phyloP scores from a whole-genome alignment of 2,797 vertebrate genomes.

The Monodelphis domestica region DNA sequence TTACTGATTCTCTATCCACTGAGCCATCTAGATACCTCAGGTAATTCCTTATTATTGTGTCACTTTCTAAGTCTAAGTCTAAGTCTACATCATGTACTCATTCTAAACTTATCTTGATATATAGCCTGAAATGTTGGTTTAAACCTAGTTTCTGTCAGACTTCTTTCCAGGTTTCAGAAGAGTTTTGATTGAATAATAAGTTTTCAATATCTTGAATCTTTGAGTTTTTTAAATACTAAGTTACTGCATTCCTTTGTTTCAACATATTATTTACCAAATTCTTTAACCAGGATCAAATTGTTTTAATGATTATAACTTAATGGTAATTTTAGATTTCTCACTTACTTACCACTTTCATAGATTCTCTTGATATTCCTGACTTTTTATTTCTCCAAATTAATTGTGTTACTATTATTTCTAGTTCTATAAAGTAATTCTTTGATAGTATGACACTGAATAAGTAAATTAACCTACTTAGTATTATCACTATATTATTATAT shows the following conservation, averaged over 20 bases:
- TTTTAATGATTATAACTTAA: not conserved
- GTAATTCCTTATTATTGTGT: not conserved
- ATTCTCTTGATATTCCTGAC: not conserved
- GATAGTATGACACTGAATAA: not conserved
- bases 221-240: not conserved
- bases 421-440: not conserved
- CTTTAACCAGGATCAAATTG: not conserved
- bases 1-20: too few relatives aligned
- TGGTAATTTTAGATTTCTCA: not conserved
- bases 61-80: not conserved
- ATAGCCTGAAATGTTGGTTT: not conserved
- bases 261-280: not conserved
- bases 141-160: not conserved
- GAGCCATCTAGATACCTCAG: too few relatives aligned
- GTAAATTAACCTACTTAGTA: not conserved
- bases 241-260: not conserved
- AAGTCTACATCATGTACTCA: not conserved
- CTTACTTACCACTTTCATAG: not conserved
- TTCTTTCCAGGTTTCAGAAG: not conserved
- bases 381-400: not conserved
- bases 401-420: not conserved
- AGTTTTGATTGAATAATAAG: not conserved
- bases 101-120: not conserved
- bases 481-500: not conserved
- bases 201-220: not conserved